A percentile compares a stretch with the other conserved stretches of the same genome.
Evolutionary conservation across 2,113 vertebrate genomes (phyloP).

Genomic region (Raja brachyura): DNA sequence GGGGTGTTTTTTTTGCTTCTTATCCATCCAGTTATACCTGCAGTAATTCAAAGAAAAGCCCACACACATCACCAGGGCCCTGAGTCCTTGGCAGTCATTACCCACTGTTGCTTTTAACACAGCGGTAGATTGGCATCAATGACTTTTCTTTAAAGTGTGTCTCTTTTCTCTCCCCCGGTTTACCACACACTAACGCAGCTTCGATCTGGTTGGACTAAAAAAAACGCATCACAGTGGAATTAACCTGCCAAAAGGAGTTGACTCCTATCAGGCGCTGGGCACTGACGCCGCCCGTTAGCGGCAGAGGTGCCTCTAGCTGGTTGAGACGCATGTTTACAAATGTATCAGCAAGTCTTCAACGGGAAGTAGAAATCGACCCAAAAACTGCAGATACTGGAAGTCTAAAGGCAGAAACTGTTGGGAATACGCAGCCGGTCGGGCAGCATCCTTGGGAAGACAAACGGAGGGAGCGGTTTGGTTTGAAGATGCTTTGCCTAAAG

Average conservation of each 20-base stretch:
- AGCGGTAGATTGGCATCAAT: neutral
- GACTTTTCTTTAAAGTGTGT: neutral
- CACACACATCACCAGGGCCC: neutral
- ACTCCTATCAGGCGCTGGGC: too few species aligned
- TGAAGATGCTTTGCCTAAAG: too few species aligned
- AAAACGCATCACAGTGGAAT: too few species aligned
- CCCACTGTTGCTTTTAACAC: neutral
- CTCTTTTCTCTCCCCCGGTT: neutral
- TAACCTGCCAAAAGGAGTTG: too few species aligned
- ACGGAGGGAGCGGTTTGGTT: too few species aligned
- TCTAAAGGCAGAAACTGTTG: too few species aligned
- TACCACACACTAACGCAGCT: neutral
- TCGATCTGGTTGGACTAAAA: neutral
- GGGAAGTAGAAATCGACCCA: neutral
- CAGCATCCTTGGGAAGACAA: too few species aligned
- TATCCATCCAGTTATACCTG: neutral
- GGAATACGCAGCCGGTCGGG: too few species aligned
- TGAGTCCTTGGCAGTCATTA: neutral
- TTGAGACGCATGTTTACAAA: neutral
- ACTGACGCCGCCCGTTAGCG: too few species aligned
- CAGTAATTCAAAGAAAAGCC: neutral
- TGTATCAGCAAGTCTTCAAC: neutral
- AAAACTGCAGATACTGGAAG: too few species aligned
- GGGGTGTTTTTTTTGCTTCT: neutral
- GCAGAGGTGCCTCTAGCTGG: neutral